Evolutionary conservation across 1,140 invertebrate genomes (phyloP), one percentile per base, ranked within the genome.

Genomic region (Tetraneura akinire): DNA sequence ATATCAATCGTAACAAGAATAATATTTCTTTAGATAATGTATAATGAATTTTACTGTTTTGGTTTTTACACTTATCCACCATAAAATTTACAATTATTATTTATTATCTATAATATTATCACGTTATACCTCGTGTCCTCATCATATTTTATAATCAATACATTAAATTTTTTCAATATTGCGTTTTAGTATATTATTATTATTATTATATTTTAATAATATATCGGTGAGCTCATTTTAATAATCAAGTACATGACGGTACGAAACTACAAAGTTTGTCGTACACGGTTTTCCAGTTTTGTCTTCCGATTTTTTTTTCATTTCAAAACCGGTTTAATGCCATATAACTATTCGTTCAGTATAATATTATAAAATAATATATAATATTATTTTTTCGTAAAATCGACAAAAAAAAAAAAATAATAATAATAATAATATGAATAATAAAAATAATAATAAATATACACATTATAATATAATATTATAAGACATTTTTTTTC

Each of bases 341-440:
- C 8, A 37, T 37, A 37, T 37, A 37, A 37, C 32, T n/a, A n/a
- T n/a, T 37, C 37, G 10, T 68, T 68, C 64, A 23, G 37, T 23
- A 9, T 47, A 37, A 23, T 23, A 23, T 47, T n/a, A n/a, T n/a
- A n/a, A n/a, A n/a, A n/a, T n/a, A n/a, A n/a, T n/a, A n/a, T n/a
- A n/a, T n/a, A n/a, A n/a, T n/a, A n/a, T 32, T 66, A 21, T 47
- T 68, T 37, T 68, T 68, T 68, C 21, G 64, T 68, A 68, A 68
- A 68, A 68, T 68, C 32, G 32, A 4, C 3, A 4, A 37, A 45
- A 68, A 45, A 68, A 21, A 68, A 14, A 47, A 37, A 37, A 37
- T 37, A 37, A 37, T 37, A 37, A 37, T 37, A 37, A 37, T 37
- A 37, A 37, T n/a, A n/a, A n/a, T n/a, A n/a, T n/a, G n/a, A 37